Evolutionary conservation across 2,113 vertebrate species (phyloP), one percentile per base, ranked within the genome.

Genomic region (Lagopus muta): DNA sequence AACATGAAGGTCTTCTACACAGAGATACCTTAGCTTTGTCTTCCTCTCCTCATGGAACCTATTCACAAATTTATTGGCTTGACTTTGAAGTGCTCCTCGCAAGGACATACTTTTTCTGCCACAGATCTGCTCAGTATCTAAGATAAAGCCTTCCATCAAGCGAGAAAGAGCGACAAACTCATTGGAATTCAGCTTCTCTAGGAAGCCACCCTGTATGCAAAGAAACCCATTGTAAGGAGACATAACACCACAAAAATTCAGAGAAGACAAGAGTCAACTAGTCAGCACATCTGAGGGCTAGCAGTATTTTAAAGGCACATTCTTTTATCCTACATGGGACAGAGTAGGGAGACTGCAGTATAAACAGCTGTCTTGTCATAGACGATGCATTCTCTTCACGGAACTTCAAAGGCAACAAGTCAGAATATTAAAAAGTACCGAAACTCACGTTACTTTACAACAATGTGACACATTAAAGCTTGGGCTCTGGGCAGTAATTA

Each of bases 1-100:
- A 88, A n/a, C 16, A 89, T 14, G 22, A 82, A 28, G 13, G 71
- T 9, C 28, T 30, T 89, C 69, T 54, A 19, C 11, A 4, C 80
- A 86, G 62, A 73, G 19, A 77, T 96, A 99, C 99, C 99, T 98
- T 73, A 99, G 98, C 86, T 99, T 99, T 32, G 98, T 99, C 97
- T 99, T 99, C 93, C 99, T 98, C 55, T 99, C 99, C 60, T 99
- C 99, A 19, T 99, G 99, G 97, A 99, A 99, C 78, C 99, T 98
- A 75, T 99, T 98, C 65, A 99, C 99, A 91, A 99, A 99, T 96
- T 98, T 98, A 86, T 99, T 99, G 94, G 99, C 99, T 97, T 99
- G 99, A 80, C 98, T 99, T 97, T 99, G 99, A 92, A 99, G 98
- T 30, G 99, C 98, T 95, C 99, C 99, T 97, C 98, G 94, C 91